A percentile compares a stretch with the other conserved stretches of the same genome.
Evolutionary conservation across 1,140 invertebrate species (phyloP).

Genomic region (Drosophila navojoa): DNA sequence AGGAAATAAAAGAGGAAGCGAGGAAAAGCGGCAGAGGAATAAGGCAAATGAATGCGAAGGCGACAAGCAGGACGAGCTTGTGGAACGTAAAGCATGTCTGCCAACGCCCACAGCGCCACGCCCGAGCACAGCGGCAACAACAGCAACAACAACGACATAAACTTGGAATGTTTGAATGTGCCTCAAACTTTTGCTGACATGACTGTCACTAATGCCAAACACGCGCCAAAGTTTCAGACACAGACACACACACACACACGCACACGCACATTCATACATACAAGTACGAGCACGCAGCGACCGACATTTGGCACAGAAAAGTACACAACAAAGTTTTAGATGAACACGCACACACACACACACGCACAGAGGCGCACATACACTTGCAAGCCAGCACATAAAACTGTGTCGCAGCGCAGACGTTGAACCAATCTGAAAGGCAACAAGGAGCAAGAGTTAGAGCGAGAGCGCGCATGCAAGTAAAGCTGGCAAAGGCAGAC

Average conservation of each 20-base stretch:
- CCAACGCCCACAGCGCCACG: conserved; percentile 48
- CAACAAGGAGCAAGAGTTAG: conserved; percentile 7
- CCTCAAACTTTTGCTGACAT: conserved; percentile 81
- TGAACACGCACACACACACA: conserved; percentile 23
- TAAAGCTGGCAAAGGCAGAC: conserved; percentile 63
- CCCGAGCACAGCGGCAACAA: conserved; percentile 22
- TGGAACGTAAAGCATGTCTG: conserved; percentile 55
- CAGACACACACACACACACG: conserved; percentile 48
- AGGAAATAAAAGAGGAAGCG: background rate
- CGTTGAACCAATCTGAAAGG: conserved; percentile 8
- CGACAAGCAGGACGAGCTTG: conserved; percentile 19
- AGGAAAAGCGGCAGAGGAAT: background rate
- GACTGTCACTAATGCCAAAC: conserved; percentile 82
- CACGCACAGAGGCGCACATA: conserved; percentile 14
- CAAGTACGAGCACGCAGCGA: conserved; percentile 19
- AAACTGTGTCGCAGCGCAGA: conserved; percentile 75
- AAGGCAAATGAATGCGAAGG: background rate
- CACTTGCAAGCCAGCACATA: conserved; percentile 36
- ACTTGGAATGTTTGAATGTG: conserved; percentile 81
- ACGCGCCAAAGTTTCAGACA: conserved; percentile 81
- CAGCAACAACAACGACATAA: conserved; percentile 56
- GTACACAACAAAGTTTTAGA: conserved; percentile 53
- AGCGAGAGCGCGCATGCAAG: conserved; percentile 37
- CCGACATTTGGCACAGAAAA: conserved; percentile 79
- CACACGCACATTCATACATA: conserved; percentile 10